These are phyloP conservation scores for Drosophila rufa DNA, from an alignment of 1,140 invertebrate species.

Conservation along the genomic window DNA sequence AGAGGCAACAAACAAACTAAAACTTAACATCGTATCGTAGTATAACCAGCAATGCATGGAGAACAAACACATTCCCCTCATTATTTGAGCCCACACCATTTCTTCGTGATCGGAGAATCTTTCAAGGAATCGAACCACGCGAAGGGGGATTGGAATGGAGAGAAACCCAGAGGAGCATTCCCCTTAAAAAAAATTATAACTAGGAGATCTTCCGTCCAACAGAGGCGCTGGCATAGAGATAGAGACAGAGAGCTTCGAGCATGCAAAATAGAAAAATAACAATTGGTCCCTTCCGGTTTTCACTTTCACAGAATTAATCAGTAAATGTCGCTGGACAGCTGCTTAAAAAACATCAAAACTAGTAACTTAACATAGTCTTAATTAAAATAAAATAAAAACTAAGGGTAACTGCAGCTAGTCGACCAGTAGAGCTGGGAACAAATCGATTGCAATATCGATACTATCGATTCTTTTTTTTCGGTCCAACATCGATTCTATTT, in stretches of 20 bases:
- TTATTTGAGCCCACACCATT: conserved; percentile 85
- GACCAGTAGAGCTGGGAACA: neutral
- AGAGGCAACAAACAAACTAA: conserved; percentile 72
- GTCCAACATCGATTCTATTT: no score
- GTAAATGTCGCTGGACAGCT: neutral
- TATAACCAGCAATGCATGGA: conserved; percentile 85
- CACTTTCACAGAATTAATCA: conserved; percentile 13
- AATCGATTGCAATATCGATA: no score
- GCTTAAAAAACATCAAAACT: conserved; percentile 1
- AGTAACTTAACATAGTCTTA: conserved; percentile 1
- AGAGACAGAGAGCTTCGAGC: conserved; percentile 17
- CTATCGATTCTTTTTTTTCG: no score
- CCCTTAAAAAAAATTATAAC: conserved; percentile 6
- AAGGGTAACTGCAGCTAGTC: neutral
- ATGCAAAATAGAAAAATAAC: conserved; percentile 23
- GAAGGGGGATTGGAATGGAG: conserved; percentile 2
- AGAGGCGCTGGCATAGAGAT: conserved; percentile 26
- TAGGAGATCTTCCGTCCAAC: no score
- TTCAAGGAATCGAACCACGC: conserved; percentile 17
- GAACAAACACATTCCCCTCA: conserved; percentile 85
- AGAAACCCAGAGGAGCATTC: neutral
- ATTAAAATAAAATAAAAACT: neutral
- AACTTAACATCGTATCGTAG: conserved; percentile 44
- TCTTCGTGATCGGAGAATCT: conserved; percentile 42
- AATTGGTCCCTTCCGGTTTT: conserved; percentile 34